Evolutionary conservation across 2,888 invertebrate genomes (phyloP).

Genomic region (Yponomeuta malinellus): DNA sequence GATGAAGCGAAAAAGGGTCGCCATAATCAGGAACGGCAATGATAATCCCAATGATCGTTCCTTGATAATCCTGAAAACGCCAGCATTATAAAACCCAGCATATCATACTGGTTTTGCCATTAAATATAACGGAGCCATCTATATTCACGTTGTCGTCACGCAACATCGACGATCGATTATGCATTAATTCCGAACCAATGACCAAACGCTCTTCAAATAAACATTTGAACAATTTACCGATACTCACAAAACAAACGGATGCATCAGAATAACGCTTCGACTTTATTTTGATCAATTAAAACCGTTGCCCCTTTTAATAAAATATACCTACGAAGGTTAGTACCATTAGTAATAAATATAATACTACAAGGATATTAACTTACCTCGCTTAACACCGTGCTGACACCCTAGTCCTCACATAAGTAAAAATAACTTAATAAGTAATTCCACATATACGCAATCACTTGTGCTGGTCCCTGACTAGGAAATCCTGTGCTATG

Average conservation of each 20-base stretch:
- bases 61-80: neutral
- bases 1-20: too few species aligned
- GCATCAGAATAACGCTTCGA: neutral
- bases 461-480: too few species aligned
- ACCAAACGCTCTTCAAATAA: slow-evolving; percentile 49
- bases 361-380: too few species aligned
- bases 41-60: neutral
- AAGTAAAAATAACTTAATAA: too few species aligned
- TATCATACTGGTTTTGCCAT: neutral
- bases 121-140: neutral
- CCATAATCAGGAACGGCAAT: too few species aligned
- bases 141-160: slow-evolving; percentile 1
- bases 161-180: slow-evolving; percentile 18
- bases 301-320: too few species aligned
- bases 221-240: slow-evolving; percentile 45
- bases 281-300: neutral
- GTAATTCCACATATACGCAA: too few species aligned
- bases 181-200: slow-evolving; percentile 20
- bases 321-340: too few species aligned
- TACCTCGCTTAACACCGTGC: too few species aligned
- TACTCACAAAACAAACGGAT: slow-evolving; percentile 21
- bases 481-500: too few species aligned
- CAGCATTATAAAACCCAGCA: neutral
- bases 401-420: too few species aligned
- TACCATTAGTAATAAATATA: too few species aligned